Conservation (phyloP, 1,140 invertebrate species). For the Colletes latitarsis region DNA sequence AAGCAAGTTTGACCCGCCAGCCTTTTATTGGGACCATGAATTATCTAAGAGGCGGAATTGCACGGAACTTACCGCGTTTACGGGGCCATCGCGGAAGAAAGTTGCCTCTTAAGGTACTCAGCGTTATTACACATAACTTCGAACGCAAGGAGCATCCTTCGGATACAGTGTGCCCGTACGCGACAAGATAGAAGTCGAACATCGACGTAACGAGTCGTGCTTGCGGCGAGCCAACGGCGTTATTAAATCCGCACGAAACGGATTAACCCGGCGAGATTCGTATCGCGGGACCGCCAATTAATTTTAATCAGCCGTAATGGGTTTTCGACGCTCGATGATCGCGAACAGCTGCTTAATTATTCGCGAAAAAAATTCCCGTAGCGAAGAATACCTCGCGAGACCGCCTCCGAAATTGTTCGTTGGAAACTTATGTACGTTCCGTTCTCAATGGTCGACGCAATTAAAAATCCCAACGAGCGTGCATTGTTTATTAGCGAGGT, state of each 20-base stretch:
- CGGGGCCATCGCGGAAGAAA: slow-evolving; percentile 24
- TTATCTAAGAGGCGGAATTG: slow-evolving; percentile 30
- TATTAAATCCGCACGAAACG: slow-evolving; percentile 19
- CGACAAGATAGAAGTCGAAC: slow-evolving; percentile 16
- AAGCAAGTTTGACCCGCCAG: slow-evolving; percentile 25
- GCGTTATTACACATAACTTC: slow-evolving; percentile 10
- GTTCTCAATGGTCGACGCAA: background rate
- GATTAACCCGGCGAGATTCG: background rate
- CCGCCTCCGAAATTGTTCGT: background rate
- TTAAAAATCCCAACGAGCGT: background rate
- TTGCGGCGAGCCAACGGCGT: background rate
- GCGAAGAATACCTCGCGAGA: background rate
- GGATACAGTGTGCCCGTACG: background rate
- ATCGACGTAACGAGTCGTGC: background rate
- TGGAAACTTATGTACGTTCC: background rate
- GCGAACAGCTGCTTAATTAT: background rate
- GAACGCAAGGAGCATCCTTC: background rate
- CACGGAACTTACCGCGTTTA: background rate
- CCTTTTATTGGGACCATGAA: slow-evolving; percentile 34
- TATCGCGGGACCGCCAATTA: background rate
- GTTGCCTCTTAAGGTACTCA: slow-evolving; percentile 31
- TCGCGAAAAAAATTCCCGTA: background rate
- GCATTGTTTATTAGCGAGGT: background rate
- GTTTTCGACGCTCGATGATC: background rate
- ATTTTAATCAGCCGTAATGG: slow-evolving; percentile 8